These are phyloP conservation scores for Latrodectus elegans DNA, from an alignment of 2,888 invertebrate species.

Conservation along the genomic window DNA sequence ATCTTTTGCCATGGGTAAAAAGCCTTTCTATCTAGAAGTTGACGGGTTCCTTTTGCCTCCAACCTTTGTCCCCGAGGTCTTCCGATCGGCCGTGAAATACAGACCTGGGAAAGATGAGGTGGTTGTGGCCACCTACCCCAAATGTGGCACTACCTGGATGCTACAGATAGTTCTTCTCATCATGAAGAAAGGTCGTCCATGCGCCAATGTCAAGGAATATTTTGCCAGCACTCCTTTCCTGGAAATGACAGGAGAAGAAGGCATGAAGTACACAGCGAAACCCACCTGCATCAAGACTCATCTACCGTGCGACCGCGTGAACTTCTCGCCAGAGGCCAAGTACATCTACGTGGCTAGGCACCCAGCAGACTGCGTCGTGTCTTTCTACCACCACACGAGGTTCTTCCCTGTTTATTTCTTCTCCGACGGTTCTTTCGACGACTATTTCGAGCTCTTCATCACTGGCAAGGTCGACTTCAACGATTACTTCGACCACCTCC, in stretches of 20 bases:
- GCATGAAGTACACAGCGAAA: background rate
- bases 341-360: conserved; percentile 76
- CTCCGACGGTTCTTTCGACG: conserved; percentile 72
- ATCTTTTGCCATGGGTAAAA: conserved; percentile 1
- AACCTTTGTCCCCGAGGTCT: conserved; percentile 25
- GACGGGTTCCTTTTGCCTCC: conserved; percentile 28
- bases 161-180: conserved; percentile 40
- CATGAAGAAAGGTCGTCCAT: conserved; percentile 30
- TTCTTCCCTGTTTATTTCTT: conserved; percentile 47
- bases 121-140: conserved; percentile 48
- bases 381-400: conserved; percentile 75
- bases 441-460: conserved; percentile 75
- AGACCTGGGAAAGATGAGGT: conserved; percentile 33
- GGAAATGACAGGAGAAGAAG: conserved; percentile 29
- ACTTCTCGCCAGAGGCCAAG: conserved; percentile 60
- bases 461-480: conserved; percentile 73
- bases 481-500: conserved; percentile 69
- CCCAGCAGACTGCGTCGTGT: conserved; percentile 76
- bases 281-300: conserved; percentile 72
- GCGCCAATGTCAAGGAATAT: conserved; percentile 21
- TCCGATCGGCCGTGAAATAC: conserved; percentile 14
- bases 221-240: conserved; percentile 41
- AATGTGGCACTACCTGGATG: conserved; percentile 63
- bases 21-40: background rate
- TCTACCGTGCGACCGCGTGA: conserved; percentile 71